phyloP scores from a whole-genome alignment of 2,113 vertebrate genomes.

The Chaetodon auriga region DNA sequence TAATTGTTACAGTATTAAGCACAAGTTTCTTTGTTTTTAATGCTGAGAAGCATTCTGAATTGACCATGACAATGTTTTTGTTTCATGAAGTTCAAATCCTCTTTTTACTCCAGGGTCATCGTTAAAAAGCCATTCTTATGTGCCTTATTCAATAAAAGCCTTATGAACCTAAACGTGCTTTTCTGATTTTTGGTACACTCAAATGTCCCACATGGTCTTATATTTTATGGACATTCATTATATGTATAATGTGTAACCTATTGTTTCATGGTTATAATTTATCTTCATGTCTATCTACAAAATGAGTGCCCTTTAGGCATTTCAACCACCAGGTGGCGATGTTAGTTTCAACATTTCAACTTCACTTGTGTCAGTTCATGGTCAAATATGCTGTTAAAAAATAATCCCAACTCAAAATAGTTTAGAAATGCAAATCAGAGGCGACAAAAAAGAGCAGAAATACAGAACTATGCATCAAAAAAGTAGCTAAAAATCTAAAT shows the following conservation, averaged over 20 bases:
- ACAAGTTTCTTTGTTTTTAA: background rate
- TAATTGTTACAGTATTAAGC: background rate
- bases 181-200: background rate
- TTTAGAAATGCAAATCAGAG: background rate
- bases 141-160: slow-evolving; percentile 46
- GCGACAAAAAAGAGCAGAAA: background rate
- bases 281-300: background rate
- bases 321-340: slow-evolving; percentile 8
- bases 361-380: background rate
- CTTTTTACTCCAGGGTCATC: background rate
- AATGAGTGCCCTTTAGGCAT: background rate
- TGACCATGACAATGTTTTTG: background rate
- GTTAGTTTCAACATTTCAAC: background rate
- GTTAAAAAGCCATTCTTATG: background rate
- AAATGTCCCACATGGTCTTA: background rate
- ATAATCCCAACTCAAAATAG: background rate
- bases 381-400: background rate
- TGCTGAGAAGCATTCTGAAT: background rate
- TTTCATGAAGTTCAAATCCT: background rate
- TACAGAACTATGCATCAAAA: background rate
- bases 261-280: background rate
- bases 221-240: background rate
- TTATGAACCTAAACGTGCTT: background rate
- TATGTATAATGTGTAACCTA: background rate
- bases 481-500: background rate